A percentile compares a stretch with the other conserved stretches of the same genome.
Evolutionary conservation across 2,797 vertebrate species (phyloP).

Genomic region (Channa striata): DNA sequence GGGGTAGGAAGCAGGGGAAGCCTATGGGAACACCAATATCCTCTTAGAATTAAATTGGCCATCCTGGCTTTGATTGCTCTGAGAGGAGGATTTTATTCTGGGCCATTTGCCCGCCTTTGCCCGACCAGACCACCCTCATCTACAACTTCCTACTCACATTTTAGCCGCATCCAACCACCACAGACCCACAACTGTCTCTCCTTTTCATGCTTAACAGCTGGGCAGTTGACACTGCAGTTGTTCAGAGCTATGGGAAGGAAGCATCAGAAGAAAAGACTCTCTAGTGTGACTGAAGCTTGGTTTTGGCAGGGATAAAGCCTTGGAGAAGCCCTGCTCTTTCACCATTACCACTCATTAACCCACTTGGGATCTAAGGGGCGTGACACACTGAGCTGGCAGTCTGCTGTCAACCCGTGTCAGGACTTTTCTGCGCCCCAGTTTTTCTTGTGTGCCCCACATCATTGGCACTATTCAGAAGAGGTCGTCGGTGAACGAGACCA

Average conservation of each 20-base stretch:
- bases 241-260: not conserved
- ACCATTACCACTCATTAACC: not conserved
- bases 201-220: constrained; percentile 4
- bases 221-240: not conserved
- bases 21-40: constrained; percentile 2
- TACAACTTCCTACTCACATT: not conserved
- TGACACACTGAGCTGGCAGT: too few species aligned
- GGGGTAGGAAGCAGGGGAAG: constrained; percentile 5
- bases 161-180: not conserved
- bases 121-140: not conserved
- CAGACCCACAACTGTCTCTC: not conserved
- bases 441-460: too few species aligned
- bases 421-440: too few species aligned
- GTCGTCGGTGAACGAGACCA: too few species aligned
- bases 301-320: not conserved
- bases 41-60: constrained; percentile 5
- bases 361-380: not conserved
- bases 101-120: not conserved
- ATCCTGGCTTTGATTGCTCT: constrained; percentile 9
- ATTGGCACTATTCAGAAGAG: too few species aligned
- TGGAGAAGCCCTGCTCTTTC: not conserved
- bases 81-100: not conserved
- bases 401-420: too few species aligned
- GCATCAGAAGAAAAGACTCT: not conserved
- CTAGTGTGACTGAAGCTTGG: not conserved